Evolutionary conservation across 2,888 invertebrate species (phyloP).

Genomic region (Heteropelma amictum): DNA sequence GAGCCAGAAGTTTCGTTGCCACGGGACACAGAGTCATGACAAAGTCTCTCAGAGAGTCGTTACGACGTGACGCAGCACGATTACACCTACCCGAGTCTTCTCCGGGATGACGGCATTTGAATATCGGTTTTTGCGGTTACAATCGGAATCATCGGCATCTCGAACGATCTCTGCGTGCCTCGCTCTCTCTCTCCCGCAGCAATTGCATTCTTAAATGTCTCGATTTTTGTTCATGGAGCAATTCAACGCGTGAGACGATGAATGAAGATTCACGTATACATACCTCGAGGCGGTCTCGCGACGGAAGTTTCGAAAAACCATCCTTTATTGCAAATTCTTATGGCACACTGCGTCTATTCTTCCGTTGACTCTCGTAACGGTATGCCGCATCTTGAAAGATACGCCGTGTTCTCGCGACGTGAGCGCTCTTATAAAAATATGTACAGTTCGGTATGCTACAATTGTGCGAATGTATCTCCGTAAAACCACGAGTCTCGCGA

Average conservation of each 20-base stretch:
- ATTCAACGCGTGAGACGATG: too few relatives aligned
- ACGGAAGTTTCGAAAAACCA: not conserved
- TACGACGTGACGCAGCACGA: slow-evolving; percentile 52
- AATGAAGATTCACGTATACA: slow-evolving; percentile 28
- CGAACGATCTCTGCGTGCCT: not conserved
- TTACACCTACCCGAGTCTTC: slow-evolving; percentile 9
- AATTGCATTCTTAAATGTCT: slow-evolving; percentile 15
- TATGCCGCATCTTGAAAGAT: slow-evolving; percentile 5
- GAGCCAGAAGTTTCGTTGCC: slow-evolving; percentile 42
- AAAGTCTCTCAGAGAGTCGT: slow-evolving; percentile 48
- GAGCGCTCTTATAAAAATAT: slow-evolving; percentile 25
- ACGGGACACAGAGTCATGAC: not conserved
- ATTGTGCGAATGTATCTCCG: too few relatives aligned
- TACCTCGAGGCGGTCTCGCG: not conserved
- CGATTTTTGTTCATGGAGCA: too few relatives aligned
- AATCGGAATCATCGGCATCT: slow-evolving; percentile 14
- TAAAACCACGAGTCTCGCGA: not conserved
- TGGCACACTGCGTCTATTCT: not conserved
- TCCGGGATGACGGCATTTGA: slow-evolving; percentile 17
- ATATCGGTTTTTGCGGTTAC: slow-evolving; percentile 46
- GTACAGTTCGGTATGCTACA: not conserved
- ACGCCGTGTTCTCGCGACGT: too few relatives aligned
- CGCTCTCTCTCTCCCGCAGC: not conserved
- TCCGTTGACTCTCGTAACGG: not conserved
- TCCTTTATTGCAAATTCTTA: slow-evolving; percentile 28